Base-by-base conservation (phyloP, 2,113 vertebrate genomes). In the Terrapene triunguis region DNA sequence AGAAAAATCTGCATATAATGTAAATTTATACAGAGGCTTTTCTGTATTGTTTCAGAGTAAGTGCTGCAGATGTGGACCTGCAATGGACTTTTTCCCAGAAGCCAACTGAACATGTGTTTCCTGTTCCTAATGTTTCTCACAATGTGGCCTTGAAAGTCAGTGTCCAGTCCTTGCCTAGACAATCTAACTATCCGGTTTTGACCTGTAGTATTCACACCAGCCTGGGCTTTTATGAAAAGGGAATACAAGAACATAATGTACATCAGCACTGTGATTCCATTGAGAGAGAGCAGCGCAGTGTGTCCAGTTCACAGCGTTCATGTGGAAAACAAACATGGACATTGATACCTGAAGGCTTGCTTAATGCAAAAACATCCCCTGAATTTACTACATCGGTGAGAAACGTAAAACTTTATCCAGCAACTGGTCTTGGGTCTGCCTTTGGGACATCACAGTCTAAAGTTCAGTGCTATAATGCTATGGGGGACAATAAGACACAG, bases 141-240 rank as follows among this genome's bases (percentile, higher is more conserved):
- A 99, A 98, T 4, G 99, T 99, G 94, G 99, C 99, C 90, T 99
- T 99, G 98, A 99, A 99, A 98, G 99, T 99, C 95, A 99, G 98
- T 1, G 99, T 99, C 84, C 99, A 99, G 98, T 99, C 99, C 14
- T 98, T 99, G 93, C 99, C 99, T 79, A 99, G 99, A 98, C 99
- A 99, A 92, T 99, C 99, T 14, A 99, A 98, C 97, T 99, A 99
- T 95, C 99, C 99, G 19, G 98, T 99, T 93, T 83, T 99, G 95
- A 99, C 99, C 50, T 99, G 99, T 92, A 99, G 99, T 98, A 99
- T 99, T 97, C 99, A 99, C 91, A 99, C 99, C 62, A 99, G 98
- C 97, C 98, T 99, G 14, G 95, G 98, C 84, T 98, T 98, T 92
- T 99, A 98, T 2, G 98, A 98, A 91, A 99, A 99, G 97, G 98